These are phyloP conservation scores for Acipenser oxyrinchus DNA, from an alignment of 2,797 vertebrate species.

Conservation along the genomic window DNA sequence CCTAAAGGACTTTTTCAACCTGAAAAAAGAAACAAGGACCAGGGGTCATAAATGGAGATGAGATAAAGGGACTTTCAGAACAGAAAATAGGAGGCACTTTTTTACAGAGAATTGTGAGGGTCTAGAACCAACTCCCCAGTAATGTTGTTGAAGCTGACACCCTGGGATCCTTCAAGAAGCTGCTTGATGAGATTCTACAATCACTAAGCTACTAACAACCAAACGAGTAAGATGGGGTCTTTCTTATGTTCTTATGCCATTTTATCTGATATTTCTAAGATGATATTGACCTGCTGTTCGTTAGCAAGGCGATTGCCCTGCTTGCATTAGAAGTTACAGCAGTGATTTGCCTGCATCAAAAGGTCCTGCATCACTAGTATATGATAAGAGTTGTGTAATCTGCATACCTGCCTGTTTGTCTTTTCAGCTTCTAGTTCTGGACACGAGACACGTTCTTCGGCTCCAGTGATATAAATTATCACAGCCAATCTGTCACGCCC, in stretches of 20 bases:
- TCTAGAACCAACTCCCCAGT: not conserved
- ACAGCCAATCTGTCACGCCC: not conserved
- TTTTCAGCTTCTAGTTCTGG: not conserved
- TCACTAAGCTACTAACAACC: too few relatives aligned
- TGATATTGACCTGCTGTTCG: not conserved
- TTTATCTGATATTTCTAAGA: not conserved
- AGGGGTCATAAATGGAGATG: too few relatives aligned
- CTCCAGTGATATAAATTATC: not conserved
- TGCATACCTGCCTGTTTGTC: not conserved
- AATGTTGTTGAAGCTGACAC: too few relatives aligned
- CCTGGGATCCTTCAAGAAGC: too few relatives aligned
- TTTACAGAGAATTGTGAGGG: too few relatives aligned
- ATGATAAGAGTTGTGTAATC: not conserved
- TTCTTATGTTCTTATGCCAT: not conserved
- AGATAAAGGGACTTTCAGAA: too few relatives aligned
- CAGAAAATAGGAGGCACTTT: too few relatives aligned
- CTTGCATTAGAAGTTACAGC: conserved; percentile 10
- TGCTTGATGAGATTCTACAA: too few relatives aligned
- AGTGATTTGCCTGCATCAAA: not conserved
- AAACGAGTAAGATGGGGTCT: too few relatives aligned
- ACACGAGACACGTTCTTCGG: too few relatives aligned
- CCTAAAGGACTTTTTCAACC: too few relatives aligned
- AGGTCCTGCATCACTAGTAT: conserved; percentile 7
- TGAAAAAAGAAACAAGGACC: too few relatives aligned
- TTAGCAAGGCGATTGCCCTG: not conserved